Conservation (phyloP, 2,888 invertebrate genomes). For the Nephrotoma appendiculata region DNA sequence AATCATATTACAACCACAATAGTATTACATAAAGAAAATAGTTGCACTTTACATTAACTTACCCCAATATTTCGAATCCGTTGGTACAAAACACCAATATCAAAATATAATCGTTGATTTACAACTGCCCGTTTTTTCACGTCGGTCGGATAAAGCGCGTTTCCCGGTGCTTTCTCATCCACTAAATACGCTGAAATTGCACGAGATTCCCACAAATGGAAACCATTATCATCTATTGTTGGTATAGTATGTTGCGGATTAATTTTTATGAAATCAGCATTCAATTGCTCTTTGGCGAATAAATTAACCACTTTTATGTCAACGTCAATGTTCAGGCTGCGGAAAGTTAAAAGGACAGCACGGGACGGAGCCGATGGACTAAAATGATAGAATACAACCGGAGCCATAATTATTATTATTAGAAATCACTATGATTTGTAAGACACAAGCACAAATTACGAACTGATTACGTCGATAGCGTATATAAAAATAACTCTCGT, state of each 20-base stretch:
- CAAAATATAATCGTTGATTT: slow-evolving; percentile 47
- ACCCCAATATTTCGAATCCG: slow-evolving; percentile 47
- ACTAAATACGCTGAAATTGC: slow-evolving; percentile 49
- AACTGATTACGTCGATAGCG: background rate
- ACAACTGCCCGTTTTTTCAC: slow-evolving; percentile 39
- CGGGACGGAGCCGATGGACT: slow-evolving; percentile 46
- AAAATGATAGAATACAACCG: slow-evolving; percentile 44
- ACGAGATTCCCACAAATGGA: slow-evolving; percentile 50
- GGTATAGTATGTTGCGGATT: slow-evolving; percentile 55
- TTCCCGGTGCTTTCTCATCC: slow-evolving; percentile 36
- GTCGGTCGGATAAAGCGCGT: slow-evolving; percentile 45
- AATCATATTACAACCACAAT: no score
- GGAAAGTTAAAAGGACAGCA: slow-evolving; percentile 42
- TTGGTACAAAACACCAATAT: slow-evolving; percentile 45
- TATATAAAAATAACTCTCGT: background rate
- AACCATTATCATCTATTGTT: slow-evolving; percentile 50
- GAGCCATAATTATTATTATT: slow-evolving; percentile 11
- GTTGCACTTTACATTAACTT: slow-evolving; percentile 14
- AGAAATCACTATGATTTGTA: background rate
- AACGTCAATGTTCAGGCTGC: slow-evolving; percentile 40
- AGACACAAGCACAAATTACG: background rate
- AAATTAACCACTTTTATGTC: slow-evolving; percentile 39
- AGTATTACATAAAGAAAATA: no score
- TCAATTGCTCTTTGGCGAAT: slow-evolving; percentile 42
- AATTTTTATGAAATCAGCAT: slow-evolving; percentile 40